Base-by-base conservation (phyloP, 2,888 invertebrate species). In the Sycophila texana region DNA sequence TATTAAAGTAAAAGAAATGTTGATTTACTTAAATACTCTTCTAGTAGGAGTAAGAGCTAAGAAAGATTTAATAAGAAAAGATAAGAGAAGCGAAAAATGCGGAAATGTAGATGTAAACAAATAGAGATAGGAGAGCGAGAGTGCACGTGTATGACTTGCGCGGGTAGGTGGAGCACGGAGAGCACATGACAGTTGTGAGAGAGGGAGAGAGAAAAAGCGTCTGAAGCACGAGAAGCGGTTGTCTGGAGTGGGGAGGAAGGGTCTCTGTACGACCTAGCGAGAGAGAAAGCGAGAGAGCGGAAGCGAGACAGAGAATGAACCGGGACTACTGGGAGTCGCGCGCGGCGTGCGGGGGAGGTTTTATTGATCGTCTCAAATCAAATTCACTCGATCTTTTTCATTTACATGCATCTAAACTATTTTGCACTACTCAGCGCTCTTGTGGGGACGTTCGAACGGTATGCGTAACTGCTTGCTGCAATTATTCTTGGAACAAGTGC, bases 341-440 rank as follows among this genome's bases (percentile, higher is more conserved):
- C 51, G 16, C 10, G 13, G 26, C 58, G 67, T 61, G 78, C 78
- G 71, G 79, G 79, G 75, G 66, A 61, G 72, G 66, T 67, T 75
- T 74, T 79, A 79, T 79, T 79, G 79, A 79, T 79, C 79, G 79
- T 66, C 30, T 20, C 66, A 67, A 66, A 70, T 57, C 67, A 67
- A 71, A 71, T 60, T 60, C 53, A 61, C 61, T 66, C 30, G 70
- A 79, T 71, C 61, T 61, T 55, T 72, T 22, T 49, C 26, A 55
- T 66, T 68, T 74, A 26, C 67, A 39, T 16, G 30, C 16, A 14
- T 63, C 30, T n/a, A 39, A 13, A 71, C 30, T 30, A 39, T 16
- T 39, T 26, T n/a, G 16, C n/a, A 5, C 53, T 60, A 14, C 5
- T 12, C 26, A 3, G 26, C 26, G 47, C 30, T 71, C 14, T 5